phyloP scores from a whole-genome alignment of 2,113 vertebrate species.

The Nyctereutes procyonoides region DNA sequence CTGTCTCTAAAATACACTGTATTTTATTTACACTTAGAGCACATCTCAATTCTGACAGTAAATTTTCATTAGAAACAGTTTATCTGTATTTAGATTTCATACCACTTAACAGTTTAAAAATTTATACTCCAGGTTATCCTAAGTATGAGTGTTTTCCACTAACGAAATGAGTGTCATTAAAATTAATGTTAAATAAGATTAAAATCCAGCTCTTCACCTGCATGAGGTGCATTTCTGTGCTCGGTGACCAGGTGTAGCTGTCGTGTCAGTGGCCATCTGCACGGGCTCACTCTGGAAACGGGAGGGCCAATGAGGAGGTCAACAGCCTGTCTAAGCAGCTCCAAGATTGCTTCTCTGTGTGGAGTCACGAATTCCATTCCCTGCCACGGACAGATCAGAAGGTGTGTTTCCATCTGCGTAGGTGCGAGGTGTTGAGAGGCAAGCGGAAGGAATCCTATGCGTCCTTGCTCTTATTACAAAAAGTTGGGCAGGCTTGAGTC shows the following conservation, averaged over 20 bases:
- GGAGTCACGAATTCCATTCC: background rate
- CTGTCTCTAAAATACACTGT: background rate
- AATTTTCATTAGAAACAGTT: background rate
- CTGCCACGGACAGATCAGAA: accelerated
- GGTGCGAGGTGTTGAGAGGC: background rate
- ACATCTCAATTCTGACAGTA: background rate
- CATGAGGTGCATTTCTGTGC: too few relatives aligned
- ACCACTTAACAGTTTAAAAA: background rate
- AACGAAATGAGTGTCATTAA: background rate
- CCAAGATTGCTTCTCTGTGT: background rate
- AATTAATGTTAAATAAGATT: background rate
- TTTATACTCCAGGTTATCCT: background rate
- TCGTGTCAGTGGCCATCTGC: background rate
- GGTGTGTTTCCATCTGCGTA: background rate
- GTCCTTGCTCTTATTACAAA: background rate
- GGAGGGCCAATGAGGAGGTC: background rate
- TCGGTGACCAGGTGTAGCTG: background rate
- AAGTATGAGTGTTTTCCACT: background rate
- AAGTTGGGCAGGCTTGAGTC: background rate
- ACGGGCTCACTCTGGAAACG: background rate
- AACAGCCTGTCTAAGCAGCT: background rate
- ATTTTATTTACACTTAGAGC: background rate
- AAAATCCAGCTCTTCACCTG: background rate
- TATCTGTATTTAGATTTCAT: background rate
- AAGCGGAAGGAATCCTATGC: background rate